Base-by-base conservation (phyloP, 2,888 invertebrate species). In the Oasisia sp. region DNA sequence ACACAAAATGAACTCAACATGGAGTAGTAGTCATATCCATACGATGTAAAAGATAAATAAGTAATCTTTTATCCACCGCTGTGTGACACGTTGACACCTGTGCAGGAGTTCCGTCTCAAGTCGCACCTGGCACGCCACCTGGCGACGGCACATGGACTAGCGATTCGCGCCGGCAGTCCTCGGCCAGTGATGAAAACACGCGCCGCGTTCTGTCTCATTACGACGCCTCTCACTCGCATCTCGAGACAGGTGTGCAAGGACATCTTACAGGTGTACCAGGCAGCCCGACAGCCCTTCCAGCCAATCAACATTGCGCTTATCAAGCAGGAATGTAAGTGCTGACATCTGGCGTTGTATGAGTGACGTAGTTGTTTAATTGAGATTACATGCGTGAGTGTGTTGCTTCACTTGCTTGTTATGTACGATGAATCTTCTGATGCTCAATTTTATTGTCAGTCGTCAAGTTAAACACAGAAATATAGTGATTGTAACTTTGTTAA, bases 141-240 rank as follows among this genome's bases (percentile, higher is more conserved):
- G 97, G 98, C 98, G 92, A 98, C 98, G 94, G 98, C 98, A 92
- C 99, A 99, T 97, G 98, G 98, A 93, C 95, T 97, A 93, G 97
- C 98, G 92, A 97, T 98, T 95, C 97, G 98, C 94, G 94, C 98
- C 27, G 97, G 98, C 93, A 98, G 98, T 91, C 98, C 99, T 93
- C 97, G 99, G 92, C 99, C 99, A 92, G 98, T 99, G 91, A 98
- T 99, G 98, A 99, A 99, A 97, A 99, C 99, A 92, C 97, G 99
- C 95, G 98, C 99, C 94, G 99, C 99, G 93, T 99, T 99, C 97
- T 99, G 98, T 97, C 97, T 99, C 95, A 98, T 98, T 96, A 99
- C 97, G n/a, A 98, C 99, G 95, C 98, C 98, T 93, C 97, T 98
- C 96, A 99, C 99, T 93, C 97, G 98, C 95, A 97, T 99, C 94